Base-by-base conservation (phyloP, 2,113 vertebrate species). In the Pomatostomus ruficeps region DNA sequence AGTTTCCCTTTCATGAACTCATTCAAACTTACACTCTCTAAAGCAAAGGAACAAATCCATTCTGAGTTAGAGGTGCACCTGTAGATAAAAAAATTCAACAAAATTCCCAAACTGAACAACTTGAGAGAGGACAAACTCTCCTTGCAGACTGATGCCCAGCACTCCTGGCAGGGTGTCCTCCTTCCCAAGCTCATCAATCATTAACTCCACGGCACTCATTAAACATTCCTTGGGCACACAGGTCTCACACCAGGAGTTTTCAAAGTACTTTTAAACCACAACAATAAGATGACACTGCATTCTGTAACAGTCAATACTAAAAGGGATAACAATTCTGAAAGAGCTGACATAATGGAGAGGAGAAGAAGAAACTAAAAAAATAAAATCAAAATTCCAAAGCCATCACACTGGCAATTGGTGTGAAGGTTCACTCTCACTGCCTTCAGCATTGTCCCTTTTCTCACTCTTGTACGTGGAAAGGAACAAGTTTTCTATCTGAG, bases 401-500 rank as follows among this genome's bases (percentile, higher is more conserved):
- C 49, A 72, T 96, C 89, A 97, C 67, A 94, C 20, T 3, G 54
- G 58, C 23, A 90, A 25, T 14, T 93, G 70, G 1, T 76, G 90
- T 59, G 88, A 57, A 58, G 2, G 24, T 36, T 85, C 68, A 4
- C 49, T 91, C 78, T 79, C 54, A 12, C 38, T 94, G 68, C 98
- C 98, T 78, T 97, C 97, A 14, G 91, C 68, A 43, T 87, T 79
- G 29, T 80, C 93, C 49, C 94, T 90, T 46, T 96, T 96, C 85
- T 97, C 97, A 91, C 96, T 97, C 84, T 98, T 97, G 82, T 99
- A 99, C 8, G 97, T 97, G 36, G 98, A 98, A 67, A 98, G 96
- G 94, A 99, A 99, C 62, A 99, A 97, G 48, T 98, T 98, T 96
- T 99, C 98, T 86, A 99, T 98, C 91, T 98, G 98, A 52, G 97